Conservation (phyloP, 2,888 invertebrate genomes). For the Pyrocoelia pectoralis region DNA sequence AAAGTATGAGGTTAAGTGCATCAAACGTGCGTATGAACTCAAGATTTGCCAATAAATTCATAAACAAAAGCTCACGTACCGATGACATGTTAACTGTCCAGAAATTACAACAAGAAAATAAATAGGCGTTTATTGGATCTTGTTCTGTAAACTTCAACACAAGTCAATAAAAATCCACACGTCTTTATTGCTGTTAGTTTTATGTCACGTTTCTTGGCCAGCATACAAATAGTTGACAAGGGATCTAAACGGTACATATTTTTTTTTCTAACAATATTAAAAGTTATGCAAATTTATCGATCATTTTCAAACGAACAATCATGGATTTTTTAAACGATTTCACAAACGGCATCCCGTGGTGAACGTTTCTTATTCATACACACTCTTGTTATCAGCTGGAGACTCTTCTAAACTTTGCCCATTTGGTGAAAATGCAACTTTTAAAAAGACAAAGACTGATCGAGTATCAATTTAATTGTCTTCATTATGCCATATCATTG, state of each 20-base stretch:
- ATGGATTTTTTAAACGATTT: constrained; percentile 36
- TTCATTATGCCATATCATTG: background rate
- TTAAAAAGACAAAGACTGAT: constrained; percentile 1
- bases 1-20: no score
- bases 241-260: background rate
- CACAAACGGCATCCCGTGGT: constrained; percentile 37
- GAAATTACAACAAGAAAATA: background rate
- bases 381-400: constrained; percentile 34
- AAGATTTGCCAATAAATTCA: background rate
- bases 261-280: background rate
- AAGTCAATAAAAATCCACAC: constrained; percentile 7
- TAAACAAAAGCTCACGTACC: background rate
- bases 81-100: constrained; percentile 4
- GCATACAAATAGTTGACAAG: constrained; percentile 21
- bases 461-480: background rate
- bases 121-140: constrained; percentile 3
- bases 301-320: constrained; percentile 34
- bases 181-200: constrained; percentile 9
- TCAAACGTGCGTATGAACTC: background rate
- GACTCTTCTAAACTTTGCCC: constrained; percentile 27
- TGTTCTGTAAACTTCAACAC: background rate
- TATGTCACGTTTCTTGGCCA: background rate
- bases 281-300: constrained; percentile 17
- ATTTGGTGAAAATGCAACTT: background rate
- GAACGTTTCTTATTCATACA: constrained; percentile 37